Evolutionary conservation across 37 sponge, comb jelly and placozoan genomes (phyloP), one percentile per base, ranked within the genome.

Genomic region (Bolinopsis microptera): DNA sequence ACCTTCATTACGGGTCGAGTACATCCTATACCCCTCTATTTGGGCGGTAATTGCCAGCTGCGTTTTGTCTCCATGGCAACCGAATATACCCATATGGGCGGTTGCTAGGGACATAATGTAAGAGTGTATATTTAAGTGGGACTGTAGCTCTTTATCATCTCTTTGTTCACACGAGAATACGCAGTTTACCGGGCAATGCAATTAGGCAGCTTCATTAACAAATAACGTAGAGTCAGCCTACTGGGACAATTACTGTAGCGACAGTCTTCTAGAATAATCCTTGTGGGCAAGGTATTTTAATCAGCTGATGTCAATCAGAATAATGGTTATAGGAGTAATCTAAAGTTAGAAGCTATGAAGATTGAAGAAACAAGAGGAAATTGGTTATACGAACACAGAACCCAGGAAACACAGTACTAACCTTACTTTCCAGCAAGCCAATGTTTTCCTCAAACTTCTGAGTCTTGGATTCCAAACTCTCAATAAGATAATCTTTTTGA

Each of bases 1-100:
- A 27, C 80, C 27, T 72, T 72, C 74, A 77, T 77, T 77, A 77
- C 33, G 80, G 80, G 80, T 27, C 80, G 37, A 32, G 61, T 48
- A 48, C 61, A 48, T 48, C 61, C 61, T 48, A 48, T 48, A 48
- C 61, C 61, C 61, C 61, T 48, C 13, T 48, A 48, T 48, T 48
- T 48, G 61, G 61, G 61, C 5, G 61, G 61, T 48, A 48, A 48
- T 48, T 48, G 13, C 61, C 13, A 13, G 61, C 61, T 13, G 61
- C 61, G 61, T 48, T 48, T 48, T 48, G 61, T 48, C 13, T 5
- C 61, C 61, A 48, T 48, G 13, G 61, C 61, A 48, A 48, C 61
- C 61, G 13, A 48, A 13, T 48, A 48, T 48, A 48, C 61, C 61
- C 61, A 13, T 48, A 48, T 48, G 61, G 61, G 61, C 61, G 61